Conservation (phyloP, 2,888 invertebrate species). For the Colostygia pectinataria region DNA sequence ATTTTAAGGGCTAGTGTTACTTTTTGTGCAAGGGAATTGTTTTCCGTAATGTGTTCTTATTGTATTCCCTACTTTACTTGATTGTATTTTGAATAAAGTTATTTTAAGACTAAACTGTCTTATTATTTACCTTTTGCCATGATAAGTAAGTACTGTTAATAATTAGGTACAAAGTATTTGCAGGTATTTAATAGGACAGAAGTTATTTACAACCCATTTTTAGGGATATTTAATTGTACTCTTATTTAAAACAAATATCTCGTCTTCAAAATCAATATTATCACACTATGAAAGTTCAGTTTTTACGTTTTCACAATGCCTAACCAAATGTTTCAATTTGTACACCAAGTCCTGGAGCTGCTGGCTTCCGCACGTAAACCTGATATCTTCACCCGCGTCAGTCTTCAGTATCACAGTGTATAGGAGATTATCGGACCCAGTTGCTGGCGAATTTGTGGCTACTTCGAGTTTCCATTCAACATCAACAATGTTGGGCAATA, state of each 20-base stretch:
- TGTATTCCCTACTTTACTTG: slow-evolving; percentile 48
- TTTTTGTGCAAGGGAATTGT: slow-evolving; percentile 70
- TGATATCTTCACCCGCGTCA: slow-evolving; percentile 70
- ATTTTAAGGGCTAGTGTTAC: slow-evolving; percentile 50
- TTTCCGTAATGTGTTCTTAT: slow-evolving; percentile 47
- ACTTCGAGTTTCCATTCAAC: slow-evolving; percentile 85
- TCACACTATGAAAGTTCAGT: slow-evolving; percentile 51
- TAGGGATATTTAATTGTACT: slow-evolving; percentile 14
- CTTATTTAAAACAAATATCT: slow-evolving; percentile 12
- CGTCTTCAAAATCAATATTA: neutral
- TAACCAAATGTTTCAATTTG: slow-evolving; percentile 85
- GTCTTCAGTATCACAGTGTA: slow-evolving; percentile 73
- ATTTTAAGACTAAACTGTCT: slow-evolving; percentile 60
- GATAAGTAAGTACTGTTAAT: too few species aligned
- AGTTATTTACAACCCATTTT: too few species aligned
- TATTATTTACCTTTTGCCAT: too few species aligned
- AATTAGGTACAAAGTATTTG: too few species aligned
- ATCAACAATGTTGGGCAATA: slow-evolving; percentile 80
- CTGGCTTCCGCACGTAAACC: slow-evolving; percentile 84
- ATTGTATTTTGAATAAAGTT: slow-evolving; percentile 70
- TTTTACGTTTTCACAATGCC: slow-evolving; percentile 84
- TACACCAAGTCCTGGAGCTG: slow-evolving; percentile 86
- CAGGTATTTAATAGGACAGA: too few species aligned
- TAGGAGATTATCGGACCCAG: slow-evolving; percentile 68
- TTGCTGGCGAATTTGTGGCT: slow-evolving; percentile 64